Conservation (phyloP, 2,113 vertebrate genomes). For the Phylloscopus whistleri region DNA sequence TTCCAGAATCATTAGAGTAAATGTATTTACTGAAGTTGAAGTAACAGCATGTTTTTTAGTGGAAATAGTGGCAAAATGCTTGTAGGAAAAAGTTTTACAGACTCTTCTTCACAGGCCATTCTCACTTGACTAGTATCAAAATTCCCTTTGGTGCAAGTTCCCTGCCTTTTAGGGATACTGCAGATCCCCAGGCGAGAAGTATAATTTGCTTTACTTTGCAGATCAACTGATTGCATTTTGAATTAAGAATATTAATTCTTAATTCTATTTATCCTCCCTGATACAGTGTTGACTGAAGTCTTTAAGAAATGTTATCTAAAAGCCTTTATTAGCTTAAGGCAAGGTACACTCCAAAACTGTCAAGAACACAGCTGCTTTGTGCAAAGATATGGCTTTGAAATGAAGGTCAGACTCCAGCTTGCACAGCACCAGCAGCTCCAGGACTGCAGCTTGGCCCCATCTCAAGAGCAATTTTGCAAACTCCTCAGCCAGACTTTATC, state of each 20-base stretch:
- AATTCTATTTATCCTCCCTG: neutral
- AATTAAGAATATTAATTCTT: conserved; percentile 35
- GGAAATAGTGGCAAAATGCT: neutral
- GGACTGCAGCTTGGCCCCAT: neutral
- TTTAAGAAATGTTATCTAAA: conserved; percentile 58
- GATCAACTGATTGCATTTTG: conserved; percentile 14
- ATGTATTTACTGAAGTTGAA: neutral
- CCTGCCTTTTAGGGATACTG: neutral
- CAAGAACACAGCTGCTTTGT: neutral
- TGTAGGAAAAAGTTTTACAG: neutral
- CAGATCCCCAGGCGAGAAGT: neutral
- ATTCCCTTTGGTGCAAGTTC: neutral
- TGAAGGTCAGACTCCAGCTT: conserved; percentile 39
- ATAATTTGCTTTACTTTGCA: neutral
- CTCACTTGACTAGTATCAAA: neutral
- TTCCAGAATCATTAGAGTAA: neutral
- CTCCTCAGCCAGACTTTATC: neutral
- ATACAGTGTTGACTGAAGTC: conserved; percentile 9
- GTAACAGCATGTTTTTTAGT: neutral
- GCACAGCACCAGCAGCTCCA: neutral
- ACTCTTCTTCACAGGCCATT: neutral
- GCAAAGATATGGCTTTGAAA: conserved; percentile 9
- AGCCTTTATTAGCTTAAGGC: conserved; percentile 42
- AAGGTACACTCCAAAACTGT: conserved; percentile 46
- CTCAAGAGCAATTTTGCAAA: neutral